Percentiles rank a stretch among this genome's conserved stretches.
Conservation (phyloP, 1,140 invertebrate genomes). For the Drosophila dunni region DNA sequence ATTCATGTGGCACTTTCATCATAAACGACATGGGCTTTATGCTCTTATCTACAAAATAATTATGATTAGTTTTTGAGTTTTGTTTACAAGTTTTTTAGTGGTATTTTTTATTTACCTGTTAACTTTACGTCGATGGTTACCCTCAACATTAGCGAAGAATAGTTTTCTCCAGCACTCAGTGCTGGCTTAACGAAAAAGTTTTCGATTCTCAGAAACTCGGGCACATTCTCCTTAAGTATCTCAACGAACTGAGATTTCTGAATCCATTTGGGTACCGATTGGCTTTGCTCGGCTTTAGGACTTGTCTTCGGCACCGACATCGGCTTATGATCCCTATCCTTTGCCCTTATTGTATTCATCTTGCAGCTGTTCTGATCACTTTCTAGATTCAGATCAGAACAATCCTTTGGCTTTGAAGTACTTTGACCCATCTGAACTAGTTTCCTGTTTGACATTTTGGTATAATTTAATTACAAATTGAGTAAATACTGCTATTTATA, state of each 20-base stretch:
- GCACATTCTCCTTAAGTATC: constrained; percentile 74
- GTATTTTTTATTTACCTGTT: constrained; percentile 45
- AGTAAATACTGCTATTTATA: not conserved
- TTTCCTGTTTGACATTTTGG: not conserved
- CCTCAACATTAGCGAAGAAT: constrained; percentile 72
- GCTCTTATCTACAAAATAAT: constrained; percentile 44
- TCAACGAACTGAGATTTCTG: constrained; percentile 83
- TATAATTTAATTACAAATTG: not conserved
- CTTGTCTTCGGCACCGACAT: no score
- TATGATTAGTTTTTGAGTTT: not conserved
- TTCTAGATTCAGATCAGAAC: not conserved
- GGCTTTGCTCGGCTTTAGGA: not conserved
- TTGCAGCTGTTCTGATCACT: not conserved
- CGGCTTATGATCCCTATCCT: not conserved
- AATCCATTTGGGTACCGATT: constrained; percentile 82
- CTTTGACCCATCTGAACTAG: constrained; percentile 11
- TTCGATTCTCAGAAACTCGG: constrained; percentile 70
- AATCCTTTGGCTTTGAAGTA: constrained; percentile 3
- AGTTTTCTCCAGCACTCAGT: constrained; percentile 68
- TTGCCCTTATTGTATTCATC: not conserved
- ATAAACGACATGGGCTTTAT: constrained; percentile 59
- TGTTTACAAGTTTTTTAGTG: not conserved
- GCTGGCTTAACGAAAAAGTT: constrained; percentile 57
- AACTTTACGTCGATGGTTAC: constrained; percentile 67
- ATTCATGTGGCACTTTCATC: constrained; percentile 73